These are phyloP conservation scores for Drosophila ficusphila DNA, from an alignment of 1,140 invertebrate genomes.

Conservation along the genomic window DNA sequence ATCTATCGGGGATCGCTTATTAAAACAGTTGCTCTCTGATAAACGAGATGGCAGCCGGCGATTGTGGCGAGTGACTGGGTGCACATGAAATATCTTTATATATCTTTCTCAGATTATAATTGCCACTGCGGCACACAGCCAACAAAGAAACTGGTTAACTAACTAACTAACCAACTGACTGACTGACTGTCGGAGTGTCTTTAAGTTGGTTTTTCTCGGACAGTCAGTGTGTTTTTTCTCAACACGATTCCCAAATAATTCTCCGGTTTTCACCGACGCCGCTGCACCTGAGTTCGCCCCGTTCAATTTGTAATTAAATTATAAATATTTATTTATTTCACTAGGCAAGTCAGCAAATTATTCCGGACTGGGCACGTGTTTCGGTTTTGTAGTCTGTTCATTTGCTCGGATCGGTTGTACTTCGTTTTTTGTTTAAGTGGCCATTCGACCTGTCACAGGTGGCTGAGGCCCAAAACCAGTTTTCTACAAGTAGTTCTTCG, in stretches of 20 bases:
- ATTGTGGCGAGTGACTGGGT: constrained; percentile 56
- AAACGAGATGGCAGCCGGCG: constrained; percentile 72
- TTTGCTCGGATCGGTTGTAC: too few species aligned
- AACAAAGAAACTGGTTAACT: constrained; percentile 54
- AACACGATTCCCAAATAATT: constrained; percentile 45
- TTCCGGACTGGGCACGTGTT: constrained; percentile 55
- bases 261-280: constrained; percentile 15
- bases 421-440: constrained; percentile 10
- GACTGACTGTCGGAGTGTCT: constrained; percentile 9
- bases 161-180: constrained; percentile 12
- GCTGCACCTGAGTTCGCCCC: constrained; percentile 26
- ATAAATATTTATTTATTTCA: constrained; percentile 63
- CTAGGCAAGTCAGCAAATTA: constrained; percentile 29
- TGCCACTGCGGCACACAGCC: constrained; percentile 44
- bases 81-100: constrained; percentile 56
- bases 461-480: constrained; percentile 45
- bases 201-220: constrained; percentile 51
- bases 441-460: constrained; percentile 57
- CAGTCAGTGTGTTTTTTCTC: constrained; percentile 44
- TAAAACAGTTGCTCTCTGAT: constrained; percentile 71
- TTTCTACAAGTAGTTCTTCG: constrained; percentile 43
- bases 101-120: constrained; percentile 56
- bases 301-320: constrained; percentile 73
- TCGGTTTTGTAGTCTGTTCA: constrained; percentile 11
- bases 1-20: constrained; percentile 75